phyloP scores from a whole-genome alignment of 2,113 vertebrate genomes.

The Hippocampus abdominalis region DNA sequence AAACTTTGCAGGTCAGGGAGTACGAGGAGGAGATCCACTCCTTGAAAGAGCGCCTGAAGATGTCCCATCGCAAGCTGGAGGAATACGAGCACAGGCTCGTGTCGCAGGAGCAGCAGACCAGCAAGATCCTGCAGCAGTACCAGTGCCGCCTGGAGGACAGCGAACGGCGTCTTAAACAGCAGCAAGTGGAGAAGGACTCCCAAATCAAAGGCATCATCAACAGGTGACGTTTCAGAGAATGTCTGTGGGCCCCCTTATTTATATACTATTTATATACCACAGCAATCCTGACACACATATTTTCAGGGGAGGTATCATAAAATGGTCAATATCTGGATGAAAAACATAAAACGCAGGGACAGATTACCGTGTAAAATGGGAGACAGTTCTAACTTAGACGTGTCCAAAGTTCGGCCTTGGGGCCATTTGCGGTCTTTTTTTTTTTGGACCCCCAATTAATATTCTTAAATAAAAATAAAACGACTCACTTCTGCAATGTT shows the following conservation, averaged over 20 bases:
- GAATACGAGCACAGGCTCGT: slow-evolving; percentile 88
- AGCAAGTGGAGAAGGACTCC: slow-evolving; percentile 90
- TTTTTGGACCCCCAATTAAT: no score
- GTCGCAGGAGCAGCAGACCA: slow-evolving; percentile 89
- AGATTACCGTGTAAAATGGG: no score
- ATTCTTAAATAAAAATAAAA: no score
- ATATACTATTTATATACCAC: background rate
- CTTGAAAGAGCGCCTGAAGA: slow-evolving; percentile 88
- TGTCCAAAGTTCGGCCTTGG: no score
- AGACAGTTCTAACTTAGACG: no score
- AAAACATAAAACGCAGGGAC: no score
- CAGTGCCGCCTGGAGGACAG: slow-evolving; percentile 93
- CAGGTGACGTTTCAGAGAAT: slow-evolving; percentile 73
- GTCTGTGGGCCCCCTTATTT: background rate
- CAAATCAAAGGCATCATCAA: slow-evolving; percentile 98
- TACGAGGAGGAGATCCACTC: slow-evolving; percentile 95
- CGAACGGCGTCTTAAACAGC: slow-evolving; percentile 86
- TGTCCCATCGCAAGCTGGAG: slow-evolving; percentile 95
- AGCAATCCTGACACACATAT: background rate
- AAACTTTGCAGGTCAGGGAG: slow-evolving; percentile 82
- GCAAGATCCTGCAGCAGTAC: slow-evolving; percentile 90
- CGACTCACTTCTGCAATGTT: no score
- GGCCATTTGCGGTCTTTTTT: no score
- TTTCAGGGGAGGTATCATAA: background rate
- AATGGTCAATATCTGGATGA: no score